Evolutionary conservation across 2,797 vertebrate species (phyloP).

Genomic region (Nothura maculosa): DNA sequence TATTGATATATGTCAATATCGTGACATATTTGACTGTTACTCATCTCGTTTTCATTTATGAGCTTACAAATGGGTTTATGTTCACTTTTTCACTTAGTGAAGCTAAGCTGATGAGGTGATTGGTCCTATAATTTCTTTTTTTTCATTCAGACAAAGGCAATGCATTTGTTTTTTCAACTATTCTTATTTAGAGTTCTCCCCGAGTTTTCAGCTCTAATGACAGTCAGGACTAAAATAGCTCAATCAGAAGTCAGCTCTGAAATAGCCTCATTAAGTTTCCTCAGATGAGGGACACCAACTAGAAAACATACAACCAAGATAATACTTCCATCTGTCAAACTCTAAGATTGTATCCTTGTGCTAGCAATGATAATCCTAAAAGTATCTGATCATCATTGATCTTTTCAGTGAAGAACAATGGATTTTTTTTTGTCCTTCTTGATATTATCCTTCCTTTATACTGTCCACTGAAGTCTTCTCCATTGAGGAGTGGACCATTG

Average conservation of each 20-base stretch:
- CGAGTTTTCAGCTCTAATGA: not conserved
- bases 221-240: not conserved
- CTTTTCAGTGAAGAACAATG: not conserved
- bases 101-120: not conserved
- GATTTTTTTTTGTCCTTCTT: not conserved
- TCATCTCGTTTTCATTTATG: conserved; percentile 10
- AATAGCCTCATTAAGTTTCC: not conserved
- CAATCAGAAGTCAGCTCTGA: no score
- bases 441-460: not conserved
- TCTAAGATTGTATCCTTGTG: not conserved
- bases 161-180: not conserved
- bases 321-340: not conserved
- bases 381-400: not conserved
- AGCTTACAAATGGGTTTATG: not conserved
- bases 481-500: not conserved
- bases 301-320: not conserved
- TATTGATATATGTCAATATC: no score
- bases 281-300: not conserved
- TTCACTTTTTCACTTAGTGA: conserved; percentile 41
- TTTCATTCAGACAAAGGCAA: not conserved
- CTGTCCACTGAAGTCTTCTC: not conserved
- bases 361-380: not conserved
- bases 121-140: not conserved
- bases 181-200: not conserved
- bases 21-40: not conserved